Conservation (phyloP, 2,797 vertebrate species). For the Anas bahamensis region DNA sequence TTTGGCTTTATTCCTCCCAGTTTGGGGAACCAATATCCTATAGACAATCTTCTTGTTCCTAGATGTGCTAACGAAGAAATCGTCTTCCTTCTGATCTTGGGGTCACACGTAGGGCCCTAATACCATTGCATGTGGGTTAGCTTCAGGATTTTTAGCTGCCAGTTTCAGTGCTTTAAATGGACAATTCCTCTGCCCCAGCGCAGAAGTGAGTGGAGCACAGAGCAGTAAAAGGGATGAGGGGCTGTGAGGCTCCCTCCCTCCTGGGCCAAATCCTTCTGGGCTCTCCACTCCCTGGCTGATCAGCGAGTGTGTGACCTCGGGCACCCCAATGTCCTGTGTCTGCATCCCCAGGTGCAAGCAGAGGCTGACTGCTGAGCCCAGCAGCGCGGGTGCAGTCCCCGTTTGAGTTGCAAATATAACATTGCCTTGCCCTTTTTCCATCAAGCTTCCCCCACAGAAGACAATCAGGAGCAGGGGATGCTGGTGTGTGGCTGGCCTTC, state of each 20-base stretch:
- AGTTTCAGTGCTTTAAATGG: not conserved
- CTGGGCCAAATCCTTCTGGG: not conserved
- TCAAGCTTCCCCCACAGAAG: not conserved
- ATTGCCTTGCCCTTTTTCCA: not conserved
- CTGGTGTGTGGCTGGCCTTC: accelerated
- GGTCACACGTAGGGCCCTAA: not conserved
- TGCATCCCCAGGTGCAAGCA: not conserved
- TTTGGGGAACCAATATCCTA: not conserved
- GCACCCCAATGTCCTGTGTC: not conserved
- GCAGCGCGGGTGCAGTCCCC: not conserved
- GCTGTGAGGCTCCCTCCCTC: accelerated
- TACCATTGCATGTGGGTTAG: not conserved
- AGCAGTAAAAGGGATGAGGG: not conserved
- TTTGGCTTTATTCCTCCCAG: not conserved
- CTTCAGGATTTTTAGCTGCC: not conserved
- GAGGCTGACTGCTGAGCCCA: not conserved
- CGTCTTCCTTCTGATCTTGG: not conserved
- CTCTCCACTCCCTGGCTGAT: not conserved
- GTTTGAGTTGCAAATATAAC: not conserved
- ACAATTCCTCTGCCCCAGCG: not conserved
- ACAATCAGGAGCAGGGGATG: not conserved
- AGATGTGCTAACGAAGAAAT: not conserved
- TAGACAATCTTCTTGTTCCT: not conserved
- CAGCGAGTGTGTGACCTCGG: accelerated
- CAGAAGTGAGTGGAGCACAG: not conserved